These are phyloP conservation scores for Cyanistes caeruleus DNA, from an alignment of 2,113 vertebrate species.

Conservation along the genomic window DNA sequence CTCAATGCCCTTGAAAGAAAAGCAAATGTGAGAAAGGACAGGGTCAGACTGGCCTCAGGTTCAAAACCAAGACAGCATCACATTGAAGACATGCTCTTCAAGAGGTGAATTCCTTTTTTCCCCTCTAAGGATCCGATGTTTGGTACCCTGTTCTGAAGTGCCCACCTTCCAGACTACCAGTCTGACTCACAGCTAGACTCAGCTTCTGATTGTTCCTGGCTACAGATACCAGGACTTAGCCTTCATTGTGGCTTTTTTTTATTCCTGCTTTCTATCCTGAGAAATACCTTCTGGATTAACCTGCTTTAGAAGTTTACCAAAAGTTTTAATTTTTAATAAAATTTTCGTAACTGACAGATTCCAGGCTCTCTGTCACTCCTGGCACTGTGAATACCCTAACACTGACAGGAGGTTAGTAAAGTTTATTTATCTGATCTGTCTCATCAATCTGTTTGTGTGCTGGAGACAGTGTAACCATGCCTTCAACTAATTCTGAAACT, in stretches of 20 bases:
- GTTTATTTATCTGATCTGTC: neutral
- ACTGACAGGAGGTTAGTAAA: neutral
- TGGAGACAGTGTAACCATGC: neutral
- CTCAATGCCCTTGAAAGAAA: neutral
- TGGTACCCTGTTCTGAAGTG: neutral
- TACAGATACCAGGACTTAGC: neutral
- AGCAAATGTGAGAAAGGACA: neutral
- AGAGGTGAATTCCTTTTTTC: rapidly evolving
- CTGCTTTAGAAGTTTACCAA: neutral
- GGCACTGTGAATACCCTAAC: neutral
- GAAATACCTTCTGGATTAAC: neutral
- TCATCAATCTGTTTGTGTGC: neutral
- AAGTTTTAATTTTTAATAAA: neutral
- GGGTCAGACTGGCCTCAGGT: neutral
- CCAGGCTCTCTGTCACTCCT: neutral
- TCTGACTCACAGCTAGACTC: neutral
- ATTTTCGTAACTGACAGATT: neutral
- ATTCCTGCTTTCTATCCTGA: neutral
- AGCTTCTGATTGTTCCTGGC: neutral
- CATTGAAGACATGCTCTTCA: rapidly evolving
- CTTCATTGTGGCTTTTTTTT: neutral
- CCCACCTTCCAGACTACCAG: neutral
- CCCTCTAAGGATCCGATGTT: neutral
- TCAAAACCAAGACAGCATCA: neutral
- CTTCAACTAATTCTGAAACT: neutral